Percentiles rank a stretch among this genome's conserved stretches.
These are phyloP conservation scores for Ischnura elegans DNA, from an alignment of 2,888 invertebrate genomes.

Conservation along the genomic window DNA sequence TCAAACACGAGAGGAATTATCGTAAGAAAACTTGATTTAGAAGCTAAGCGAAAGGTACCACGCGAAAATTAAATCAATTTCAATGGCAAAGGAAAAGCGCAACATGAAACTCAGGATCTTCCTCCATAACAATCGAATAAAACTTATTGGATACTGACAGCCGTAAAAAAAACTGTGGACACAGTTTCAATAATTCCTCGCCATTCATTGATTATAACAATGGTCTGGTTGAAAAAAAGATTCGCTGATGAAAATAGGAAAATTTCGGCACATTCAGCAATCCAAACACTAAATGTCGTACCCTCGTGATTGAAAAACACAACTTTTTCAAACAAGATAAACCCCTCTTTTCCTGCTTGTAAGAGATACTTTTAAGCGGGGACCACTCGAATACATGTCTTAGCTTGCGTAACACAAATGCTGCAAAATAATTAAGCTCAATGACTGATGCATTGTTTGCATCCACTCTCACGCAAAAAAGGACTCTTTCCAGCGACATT, in stretches of 20 bases:
- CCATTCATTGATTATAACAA: too few species aligned
- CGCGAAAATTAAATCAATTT: too few species aligned
- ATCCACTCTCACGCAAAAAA: constrained; percentile 18
- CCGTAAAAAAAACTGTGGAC: too few species aligned
- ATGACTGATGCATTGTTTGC: constrained; percentile 28
- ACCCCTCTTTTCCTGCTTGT: neutral
- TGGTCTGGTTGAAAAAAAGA: too few species aligned
- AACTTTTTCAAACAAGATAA: neutral
- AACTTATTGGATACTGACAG: too few species aligned
- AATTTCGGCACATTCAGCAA: neutral
- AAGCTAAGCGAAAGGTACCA: too few species aligned
- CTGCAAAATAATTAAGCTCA: constrained; percentile 8
- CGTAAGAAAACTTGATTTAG: too few species aligned
- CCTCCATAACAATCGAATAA: too few species aligned
- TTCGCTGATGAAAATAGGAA: neutral
- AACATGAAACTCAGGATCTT: too few species aligned
- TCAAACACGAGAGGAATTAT: too few species aligned
- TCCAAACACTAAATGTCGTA: neutral
- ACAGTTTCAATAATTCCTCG: too few species aligned
- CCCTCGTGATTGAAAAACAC: neutral
- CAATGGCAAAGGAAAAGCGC: too few species aligned
- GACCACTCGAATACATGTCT: neutral
- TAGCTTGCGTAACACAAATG: neutral
- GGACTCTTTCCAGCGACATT: neutral
- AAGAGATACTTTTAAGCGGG: neutral